These are phyloP conservation scores for Otolemur garnettii DNA, from an alignment of 2,113 vertebrate genomes.

Conservation along the genomic window DNA sequence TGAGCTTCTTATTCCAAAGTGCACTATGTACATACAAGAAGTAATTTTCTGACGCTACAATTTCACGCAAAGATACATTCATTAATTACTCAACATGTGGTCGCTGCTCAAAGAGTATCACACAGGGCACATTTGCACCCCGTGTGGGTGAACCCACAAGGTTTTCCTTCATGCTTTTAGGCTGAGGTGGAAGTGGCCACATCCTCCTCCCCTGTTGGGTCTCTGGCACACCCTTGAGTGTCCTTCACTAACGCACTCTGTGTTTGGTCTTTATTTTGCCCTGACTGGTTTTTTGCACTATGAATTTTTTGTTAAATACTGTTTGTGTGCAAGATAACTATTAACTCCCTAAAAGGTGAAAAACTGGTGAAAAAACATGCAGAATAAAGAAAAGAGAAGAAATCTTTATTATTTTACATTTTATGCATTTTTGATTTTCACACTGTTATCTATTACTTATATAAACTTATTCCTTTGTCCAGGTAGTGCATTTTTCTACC, in stretches of 20 bases:
- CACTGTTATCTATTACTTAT: background rate
- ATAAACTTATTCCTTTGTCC: slow-evolving; percentile 5
- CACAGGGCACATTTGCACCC: too few species aligned
- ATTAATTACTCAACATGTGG: background rate
- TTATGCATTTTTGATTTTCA: slow-evolving; percentile 7
- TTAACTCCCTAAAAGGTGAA: background rate
- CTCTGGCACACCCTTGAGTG: background rate
- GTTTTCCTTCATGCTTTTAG: background rate
- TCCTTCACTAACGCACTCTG: background rate
- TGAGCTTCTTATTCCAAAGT: background rate
- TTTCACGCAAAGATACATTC: background rate
- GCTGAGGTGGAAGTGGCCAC: background rate
- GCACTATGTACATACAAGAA: background rate
- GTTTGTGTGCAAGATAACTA: background rate
- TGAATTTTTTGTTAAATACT: background rate
- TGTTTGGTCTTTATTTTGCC: background rate
- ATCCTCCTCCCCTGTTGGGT: background rate
- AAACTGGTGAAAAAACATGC: background rate
- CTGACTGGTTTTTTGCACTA: background rate
- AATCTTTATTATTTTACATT: background rate
- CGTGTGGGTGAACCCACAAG: background rate
- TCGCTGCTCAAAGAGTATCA: background rate
- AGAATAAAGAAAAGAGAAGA: background rate
- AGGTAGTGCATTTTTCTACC: background rate
- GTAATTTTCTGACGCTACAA: background rate